Base-by-base conservation (phyloP, 2,888 invertebrate species). In the Antheraea assamensis region DNA sequence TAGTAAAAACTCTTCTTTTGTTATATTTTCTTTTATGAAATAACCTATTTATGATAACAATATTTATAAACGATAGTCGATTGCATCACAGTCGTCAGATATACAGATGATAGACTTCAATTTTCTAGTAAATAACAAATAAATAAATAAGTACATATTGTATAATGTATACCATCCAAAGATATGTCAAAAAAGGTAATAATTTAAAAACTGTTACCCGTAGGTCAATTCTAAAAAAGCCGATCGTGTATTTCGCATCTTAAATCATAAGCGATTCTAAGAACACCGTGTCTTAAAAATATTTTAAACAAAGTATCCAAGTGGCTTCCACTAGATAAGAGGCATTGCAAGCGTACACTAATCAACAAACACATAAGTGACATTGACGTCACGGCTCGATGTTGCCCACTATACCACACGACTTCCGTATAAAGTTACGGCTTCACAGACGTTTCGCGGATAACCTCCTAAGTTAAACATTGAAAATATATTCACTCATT, bases 311-410 rank as follows among this genome's bases (percentile, higher is more conserved):
- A 64, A 64, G 61, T 30, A 30, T 64, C 27, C 27, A 64, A 64
- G 61, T 64, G 30, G 61, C 17, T 64, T 64, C 61, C 61, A 64
- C 61, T 27, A 64, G 61, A 27, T 64, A 64, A 64, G 61, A 30
- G 30, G 27, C 15, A 27, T 64, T 30, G 61, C 61, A 30, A 64
- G 2, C 27, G 17, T 19, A 64, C 5, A 24, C 58, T 58, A 64
- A 64, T 64, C 61, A 64, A 64, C 17, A 64, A 61, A 64, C 61
- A 64, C 61, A 30, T 64, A 64, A 64, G 61, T 64, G 61, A 64
- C 61, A 64, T 64, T 64, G 61, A 64, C 61, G 27, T 64, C 61
- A 64, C 15, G 17, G 27, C 17, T 64, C 27, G 30, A 30, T 64
- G 61, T 64, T 64, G 61, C 61, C 61, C 27, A 30, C 61, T 27